phyloP scores from a whole-genome alignment of 2,113 vertebrate genomes.

The Chaenogobius annularis region DNA sequence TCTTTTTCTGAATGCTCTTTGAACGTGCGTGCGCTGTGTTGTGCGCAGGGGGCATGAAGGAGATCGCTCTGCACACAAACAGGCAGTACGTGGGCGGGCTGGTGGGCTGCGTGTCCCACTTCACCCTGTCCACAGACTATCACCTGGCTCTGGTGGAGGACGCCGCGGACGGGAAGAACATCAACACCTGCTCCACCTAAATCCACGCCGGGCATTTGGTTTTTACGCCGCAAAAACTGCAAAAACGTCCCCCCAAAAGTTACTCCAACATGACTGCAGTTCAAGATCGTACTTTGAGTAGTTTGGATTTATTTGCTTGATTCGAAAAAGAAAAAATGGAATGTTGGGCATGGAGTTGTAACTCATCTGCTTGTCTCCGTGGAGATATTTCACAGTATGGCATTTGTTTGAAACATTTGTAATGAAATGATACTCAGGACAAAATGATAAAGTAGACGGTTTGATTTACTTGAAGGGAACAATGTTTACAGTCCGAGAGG shows the following conservation, averaged over 20 bases:
- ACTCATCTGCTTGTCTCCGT: too few relatives aligned
- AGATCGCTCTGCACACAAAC: slow-evolving; percentile 90
- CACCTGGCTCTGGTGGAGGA: slow-evolving; percentile 93
- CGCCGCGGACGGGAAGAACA: slow-evolving; percentile 91
- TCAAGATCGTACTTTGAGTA: too few relatives aligned
- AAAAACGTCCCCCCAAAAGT: not conserved
- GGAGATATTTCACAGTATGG: too few relatives aligned
- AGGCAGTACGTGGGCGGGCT: slow-evolving; percentile 88
- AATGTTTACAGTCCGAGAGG: too few relatives aligned
- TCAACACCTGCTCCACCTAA: slow-evolving; percentile 89
- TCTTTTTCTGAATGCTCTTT: too few relatives aligned
- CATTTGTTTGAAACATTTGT: too few relatives aligned
- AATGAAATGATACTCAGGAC: too few relatives aligned
- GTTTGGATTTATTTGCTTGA: too few relatives aligned
- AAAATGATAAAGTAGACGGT: too few relatives aligned
- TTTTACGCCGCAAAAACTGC: slow-evolving; percentile 62
- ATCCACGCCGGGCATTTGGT: slow-evolving; percentile 47
- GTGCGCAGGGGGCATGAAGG: slow-evolving; percentile 91
- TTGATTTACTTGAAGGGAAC: too few relatives aligned
- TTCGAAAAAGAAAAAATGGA: too few relatives aligned
- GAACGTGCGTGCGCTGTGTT: not conserved
- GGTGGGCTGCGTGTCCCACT: slow-evolving; percentile 93
- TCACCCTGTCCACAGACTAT: slow-evolving; percentile 93
- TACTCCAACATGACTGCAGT: not conserved
- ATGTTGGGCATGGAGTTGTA: too few relatives aligned